Evolutionary conservation across 2,113 vertebrate genomes (phyloP).

Genomic region (Athene cunicularia): DNA sequence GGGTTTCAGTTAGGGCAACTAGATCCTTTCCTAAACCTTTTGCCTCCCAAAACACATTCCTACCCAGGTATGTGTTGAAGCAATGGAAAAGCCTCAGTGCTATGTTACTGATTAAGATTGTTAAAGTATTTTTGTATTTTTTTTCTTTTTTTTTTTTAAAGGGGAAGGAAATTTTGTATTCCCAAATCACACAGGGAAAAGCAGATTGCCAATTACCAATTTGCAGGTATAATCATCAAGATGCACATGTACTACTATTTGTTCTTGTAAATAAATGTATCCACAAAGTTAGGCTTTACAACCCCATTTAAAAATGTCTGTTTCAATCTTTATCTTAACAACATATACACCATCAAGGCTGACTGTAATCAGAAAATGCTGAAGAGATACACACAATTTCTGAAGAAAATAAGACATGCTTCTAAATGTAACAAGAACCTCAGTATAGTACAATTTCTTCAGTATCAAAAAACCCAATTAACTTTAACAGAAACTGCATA

Average conservation of each 20-base stretch:
- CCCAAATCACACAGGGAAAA: background rate
- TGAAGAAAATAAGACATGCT: background rate
- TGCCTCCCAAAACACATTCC: background rate
- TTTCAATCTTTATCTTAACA: background rate
- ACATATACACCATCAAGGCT: background rate
- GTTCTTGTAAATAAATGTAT: background rate
- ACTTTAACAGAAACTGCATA: background rate
- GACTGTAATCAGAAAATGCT: background rate
- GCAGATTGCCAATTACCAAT: background rate
- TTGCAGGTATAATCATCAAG: background rate
- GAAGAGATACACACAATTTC: background rate
- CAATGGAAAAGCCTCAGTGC: background rate
- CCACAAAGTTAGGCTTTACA: background rate
- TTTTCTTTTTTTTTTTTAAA: background rate
- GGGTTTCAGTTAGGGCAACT: background rate
- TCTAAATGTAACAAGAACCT: background rate
- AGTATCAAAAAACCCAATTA: background rate
- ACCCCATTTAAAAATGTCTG: background rate
- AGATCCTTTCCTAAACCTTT: background rate
- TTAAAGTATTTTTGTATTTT: background rate
- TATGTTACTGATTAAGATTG: background rate
- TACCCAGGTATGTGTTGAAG: background rate
- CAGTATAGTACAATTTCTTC: background rate
- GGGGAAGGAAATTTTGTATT: background rate
- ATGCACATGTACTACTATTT: background rate